A percentile compares a stretch with the other conserved stretches of the same genome.
phyloP scores from a whole-genome alignment of 2,888 invertebrate species.

The Boloria selene region DNA sequence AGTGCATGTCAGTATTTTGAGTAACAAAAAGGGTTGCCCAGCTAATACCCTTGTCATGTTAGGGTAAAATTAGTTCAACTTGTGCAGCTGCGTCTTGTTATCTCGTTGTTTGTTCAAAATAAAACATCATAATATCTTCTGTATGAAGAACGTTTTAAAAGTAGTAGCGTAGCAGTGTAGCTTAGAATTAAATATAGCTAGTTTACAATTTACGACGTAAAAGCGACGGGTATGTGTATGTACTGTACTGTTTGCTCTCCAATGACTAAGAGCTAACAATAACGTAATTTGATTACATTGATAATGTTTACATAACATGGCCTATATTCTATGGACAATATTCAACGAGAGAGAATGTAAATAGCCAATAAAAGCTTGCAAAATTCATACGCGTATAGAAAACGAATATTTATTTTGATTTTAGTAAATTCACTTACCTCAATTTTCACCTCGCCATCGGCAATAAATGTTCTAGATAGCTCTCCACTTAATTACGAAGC shows the following conservation, averaged over 20 bases:
- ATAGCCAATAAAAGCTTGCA: constrained; percentile 3
- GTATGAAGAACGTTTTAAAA: neutral
- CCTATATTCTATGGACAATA: constrained; percentile 7
- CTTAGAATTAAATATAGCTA: no score
- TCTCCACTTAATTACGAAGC: constrained; percentile 37
- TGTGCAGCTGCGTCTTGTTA: constrained; percentile 72
- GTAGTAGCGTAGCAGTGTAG: no score
- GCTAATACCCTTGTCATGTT: constrained; percentile 81
- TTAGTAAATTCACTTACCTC: constrained; percentile 8
- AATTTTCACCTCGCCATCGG: constrained; percentile 30
- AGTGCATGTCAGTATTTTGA: constrained; percentile 54
- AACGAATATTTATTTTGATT: neutral
- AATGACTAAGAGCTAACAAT: constrained; percentile 26
- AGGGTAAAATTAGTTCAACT: constrained; percentile 78
- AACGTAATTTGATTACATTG: constrained; percentile 19
- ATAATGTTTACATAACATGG: constrained; percentile 19
- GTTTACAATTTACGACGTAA: no score
- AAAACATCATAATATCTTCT: constrained; percentile 53
- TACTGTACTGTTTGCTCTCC: constrained; percentile 36
- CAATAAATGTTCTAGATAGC: constrained; percentile 28
- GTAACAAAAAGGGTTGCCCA: constrained; percentile 78
- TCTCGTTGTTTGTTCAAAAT: constrained; percentile 68
- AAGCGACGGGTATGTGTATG: neutral
- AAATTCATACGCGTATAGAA: constrained; percentile 6
- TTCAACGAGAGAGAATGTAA: neutral